Evolutionary conservation across 2,113 vertebrate species (phyloP).

Genomic region (Amia ocellicauda): DNA sequence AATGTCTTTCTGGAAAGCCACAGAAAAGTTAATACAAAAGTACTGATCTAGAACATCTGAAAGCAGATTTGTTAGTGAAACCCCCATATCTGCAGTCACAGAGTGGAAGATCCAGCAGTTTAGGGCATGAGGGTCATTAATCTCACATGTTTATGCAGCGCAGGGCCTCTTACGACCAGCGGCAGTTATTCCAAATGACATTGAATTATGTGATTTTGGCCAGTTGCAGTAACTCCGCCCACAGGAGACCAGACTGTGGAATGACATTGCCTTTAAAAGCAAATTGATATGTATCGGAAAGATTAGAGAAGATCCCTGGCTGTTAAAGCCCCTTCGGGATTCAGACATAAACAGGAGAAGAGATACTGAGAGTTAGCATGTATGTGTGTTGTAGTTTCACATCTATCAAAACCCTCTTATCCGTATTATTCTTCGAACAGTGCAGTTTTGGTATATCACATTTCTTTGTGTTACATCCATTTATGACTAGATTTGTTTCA

Average conservation of each 20-base stretch:
- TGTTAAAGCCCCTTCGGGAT: neutral
- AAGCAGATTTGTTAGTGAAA: neutral
- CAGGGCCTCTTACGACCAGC: neutral
- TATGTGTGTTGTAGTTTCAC: no score
- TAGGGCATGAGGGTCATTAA: slow-evolving; percentile 25
- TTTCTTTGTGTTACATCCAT: no score
- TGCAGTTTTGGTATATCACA: no score
- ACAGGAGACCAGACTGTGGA: neutral
- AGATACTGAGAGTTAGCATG: no score
- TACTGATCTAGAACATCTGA: no score
- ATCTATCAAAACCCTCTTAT: no score
- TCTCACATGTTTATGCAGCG: slow-evolving; percentile 16
- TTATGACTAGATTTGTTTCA: no score
- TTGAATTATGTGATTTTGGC: slow-evolving; percentile 25
- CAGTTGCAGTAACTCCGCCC: neutral
- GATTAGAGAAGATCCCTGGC: no score
- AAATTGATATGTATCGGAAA: neutral
- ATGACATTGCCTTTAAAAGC: neutral
- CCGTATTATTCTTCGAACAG: no score
- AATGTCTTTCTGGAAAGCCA: no score
- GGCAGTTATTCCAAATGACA: slow-evolving; percentile 25
- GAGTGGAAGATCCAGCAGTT: slow-evolving; percentile 6
- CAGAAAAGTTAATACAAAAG: no score
- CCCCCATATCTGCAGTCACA: slow-evolving; percentile 14
- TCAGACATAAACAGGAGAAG: no score